phyloP scores from a whole-genome alignment of 1,140 invertebrate genomes.

The Hypothenemus hampei region DNA sequence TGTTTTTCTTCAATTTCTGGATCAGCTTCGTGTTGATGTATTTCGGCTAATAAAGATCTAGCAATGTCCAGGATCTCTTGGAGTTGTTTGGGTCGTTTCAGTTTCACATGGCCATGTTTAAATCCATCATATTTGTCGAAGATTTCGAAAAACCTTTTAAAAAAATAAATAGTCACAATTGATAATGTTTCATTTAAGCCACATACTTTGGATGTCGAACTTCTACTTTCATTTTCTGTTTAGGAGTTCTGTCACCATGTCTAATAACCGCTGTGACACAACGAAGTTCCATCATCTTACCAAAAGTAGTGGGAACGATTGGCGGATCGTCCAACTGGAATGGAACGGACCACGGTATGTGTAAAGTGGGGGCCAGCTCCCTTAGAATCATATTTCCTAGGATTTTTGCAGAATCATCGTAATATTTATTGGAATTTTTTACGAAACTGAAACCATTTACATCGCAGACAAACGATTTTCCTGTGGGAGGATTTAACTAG shows the following conservation, averaged over 20 bases:
- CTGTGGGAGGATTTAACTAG: background rate
- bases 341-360: conserved; percentile 95
- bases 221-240: conserved; percentile 99
- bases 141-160: conserved; percentile 90
- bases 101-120: conserved; percentile 92
- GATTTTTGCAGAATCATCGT: conserved; percentile 98
- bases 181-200: no score
- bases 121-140: conserved; percentile 97
- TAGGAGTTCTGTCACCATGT: conserved; percentile 97
- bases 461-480: conserved; percentile 96
- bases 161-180: background rate
- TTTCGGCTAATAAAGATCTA: conserved; percentile 79
- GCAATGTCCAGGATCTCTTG: conserved; percentile 97
- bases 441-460: conserved; percentile 99
- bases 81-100: conserved; percentile 95
- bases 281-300: conserved; percentile 99
- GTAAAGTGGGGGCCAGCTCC: conserved; percentile 87
- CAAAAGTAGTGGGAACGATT: conserved; percentile 97
- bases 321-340: conserved; percentile 98
- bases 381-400: conserved; percentile 84
- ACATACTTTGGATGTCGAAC: conserved; percentile 94
- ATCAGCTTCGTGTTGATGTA: conserved; percentile 76
- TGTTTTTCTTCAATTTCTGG: conserved; percentile 96
- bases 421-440: conserved; percentile 99
- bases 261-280: conserved; percentile 98